Base-by-base conservation (phyloP, 2,797 vertebrate genomes). In the Poecile montanus region DNA sequence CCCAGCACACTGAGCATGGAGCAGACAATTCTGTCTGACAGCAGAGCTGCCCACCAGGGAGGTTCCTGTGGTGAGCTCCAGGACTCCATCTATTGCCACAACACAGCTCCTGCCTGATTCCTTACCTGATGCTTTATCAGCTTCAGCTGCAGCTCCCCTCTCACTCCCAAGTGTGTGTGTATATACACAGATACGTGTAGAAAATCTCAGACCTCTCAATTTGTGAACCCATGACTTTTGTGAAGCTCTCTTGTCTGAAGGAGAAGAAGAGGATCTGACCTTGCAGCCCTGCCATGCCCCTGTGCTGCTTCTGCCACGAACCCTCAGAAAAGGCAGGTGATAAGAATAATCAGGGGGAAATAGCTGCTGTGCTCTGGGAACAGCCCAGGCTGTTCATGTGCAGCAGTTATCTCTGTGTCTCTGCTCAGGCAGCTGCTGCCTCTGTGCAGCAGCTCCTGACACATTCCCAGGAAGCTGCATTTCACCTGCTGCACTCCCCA, bases 271-370 rank as follows among this genome's bases (percentile, higher is more conserved):
- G 9, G 23, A 54, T 54, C 50, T 92, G 85, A 80, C 79, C 88
- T 47, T 21, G 8, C 22, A 85, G 44, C 45, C n/a, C 66, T 42
- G 30, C 44, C 14, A 23, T 63, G 80, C 40, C 66, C 57, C 40
- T 60, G 42, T 32, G 72, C 56, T 62, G 44, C 76, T 72, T 48
- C 72, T 84, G 68, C 13, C 30, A 21, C 3, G 60, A 90, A 5
- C 57, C 21, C 38, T 84, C 47, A 91, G 88, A 62, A 93, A 91
- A 86, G 44, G 61, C 60, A 80, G 65, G 34, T 25, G 66, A 81
- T 87, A 45, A 77, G 81, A 86, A 94, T 56, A 82, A 94, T 63
- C 76, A 72, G 57, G 30, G 68, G 74, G 18, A 93, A 95, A 93
- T 27, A 93, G 44, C 70, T 89, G 73, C 54, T 74, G 13, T 76